Conservation (phyloP, 2,797 vertebrate species). For the Gadopsis marmoratus region DNA sequence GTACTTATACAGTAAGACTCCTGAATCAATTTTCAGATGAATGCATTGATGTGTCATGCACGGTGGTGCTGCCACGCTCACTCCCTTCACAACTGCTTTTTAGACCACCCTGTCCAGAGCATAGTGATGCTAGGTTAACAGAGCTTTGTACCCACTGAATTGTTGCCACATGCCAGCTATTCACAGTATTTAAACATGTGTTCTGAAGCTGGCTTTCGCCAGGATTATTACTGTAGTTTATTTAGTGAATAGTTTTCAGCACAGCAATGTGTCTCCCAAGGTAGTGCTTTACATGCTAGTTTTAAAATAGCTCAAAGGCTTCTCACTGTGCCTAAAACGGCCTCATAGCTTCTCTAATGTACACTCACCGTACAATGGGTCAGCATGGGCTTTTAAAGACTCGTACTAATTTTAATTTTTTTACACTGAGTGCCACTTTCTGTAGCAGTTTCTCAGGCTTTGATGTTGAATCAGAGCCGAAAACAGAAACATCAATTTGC, state of each 20-base stretch:
- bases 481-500: not conserved
- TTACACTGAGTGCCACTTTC: no score
- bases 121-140: not conserved
- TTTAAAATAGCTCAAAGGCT: constrained; percentile 40
- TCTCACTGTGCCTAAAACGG: constrained; percentile 26
- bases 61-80: constrained; percentile 23
- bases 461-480: not conserved
- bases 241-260: constrained; percentile 7
- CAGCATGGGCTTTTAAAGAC: constrained; percentile 40
- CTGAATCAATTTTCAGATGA: constrained; percentile 50
- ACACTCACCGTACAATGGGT: constrained; percentile 44
- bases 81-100: constrained; percentile 6
- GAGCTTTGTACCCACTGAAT: not conserved
- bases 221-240: constrained; percentile 12
- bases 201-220: constrained; percentile 12
- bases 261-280: constrained; percentile 15
- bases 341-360: constrained; percentile 1
- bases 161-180: not conserved
- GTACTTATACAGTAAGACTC: constrained; percentile 34
- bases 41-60: constrained; percentile 41
- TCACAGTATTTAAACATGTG: constrained; percentile 29
- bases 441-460: not conserved
- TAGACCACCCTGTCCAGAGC: constrained; percentile 10
- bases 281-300: not conserved
- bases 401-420: not conserved